These are phyloP conservation scores for Fregata magnificens DNA, from an alignment of 2,113 vertebrate genomes.

Conservation along the genomic window DNA sequence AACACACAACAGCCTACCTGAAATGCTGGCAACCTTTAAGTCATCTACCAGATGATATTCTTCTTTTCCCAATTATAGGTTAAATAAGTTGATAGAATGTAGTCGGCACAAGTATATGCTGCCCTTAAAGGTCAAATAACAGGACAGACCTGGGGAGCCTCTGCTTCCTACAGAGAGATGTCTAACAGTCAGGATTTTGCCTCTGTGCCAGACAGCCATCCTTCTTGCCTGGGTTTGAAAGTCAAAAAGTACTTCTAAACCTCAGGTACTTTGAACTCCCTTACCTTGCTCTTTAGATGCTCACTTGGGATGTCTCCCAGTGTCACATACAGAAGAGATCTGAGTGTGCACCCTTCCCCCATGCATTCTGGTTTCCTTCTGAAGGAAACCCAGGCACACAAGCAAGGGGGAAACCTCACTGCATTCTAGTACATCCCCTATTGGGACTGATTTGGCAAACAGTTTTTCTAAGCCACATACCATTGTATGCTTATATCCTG, in stretches of 20 bases:
- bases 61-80: neutral
- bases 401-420: neutral
- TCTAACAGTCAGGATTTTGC: neutral
- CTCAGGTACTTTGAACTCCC: neutral
- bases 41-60: neutral
- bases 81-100: neutral
- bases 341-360: neutral
- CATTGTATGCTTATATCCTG: neutral
- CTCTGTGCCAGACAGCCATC: neutral
- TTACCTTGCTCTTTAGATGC: neutral
- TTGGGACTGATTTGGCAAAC: neutral
- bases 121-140: neutral
- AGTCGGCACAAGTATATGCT: neutral
- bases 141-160: neutral
- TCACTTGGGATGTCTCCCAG: neutral
- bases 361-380: neutral
- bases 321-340: neutral
- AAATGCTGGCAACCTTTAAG: neutral
- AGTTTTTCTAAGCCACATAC: neutral
- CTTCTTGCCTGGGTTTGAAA: neutral
- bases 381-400: neutral
- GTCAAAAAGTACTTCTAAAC: neutral
- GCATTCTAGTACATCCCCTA: rapidly evolving
- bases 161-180: neutral
- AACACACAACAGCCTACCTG: neutral